Base-by-base conservation (phyloP, 2,888 invertebrate species). In the Eupeodes luniger region DNA sequence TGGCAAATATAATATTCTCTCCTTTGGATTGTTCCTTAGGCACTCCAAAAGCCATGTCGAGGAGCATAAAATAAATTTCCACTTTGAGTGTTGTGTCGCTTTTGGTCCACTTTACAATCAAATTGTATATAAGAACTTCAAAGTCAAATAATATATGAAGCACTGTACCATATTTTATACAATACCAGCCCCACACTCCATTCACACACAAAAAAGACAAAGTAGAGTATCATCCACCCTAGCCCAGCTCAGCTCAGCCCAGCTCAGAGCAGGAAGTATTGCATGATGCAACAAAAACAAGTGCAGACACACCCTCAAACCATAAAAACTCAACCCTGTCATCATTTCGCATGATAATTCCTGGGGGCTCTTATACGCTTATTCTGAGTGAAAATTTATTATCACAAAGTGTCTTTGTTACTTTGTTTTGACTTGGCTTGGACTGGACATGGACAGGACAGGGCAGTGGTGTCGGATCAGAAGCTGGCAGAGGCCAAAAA, bases 51-150 rank as follows among this genome's bases (percentile, higher is more conserved):
- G 40, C 40, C 40, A 40, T 66, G 59, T 75, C 44, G 67, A 86
- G 70, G 19, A 59, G 57, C 59, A 72, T 66, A 51, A 70, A 79
- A 79, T 66, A 61, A 74, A 75, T 69, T 61, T 80, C 47, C 61
- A 67, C 75, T 82, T 66, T 80, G 70, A 70, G 49, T 70, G n/a
- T 72, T 59, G 59, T 70, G 70, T 70, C 74, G 49, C 47, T 62
- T 40, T 44, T 76, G 66, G 72, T 77, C 80, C 76, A 72, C 80
- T 67, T 59, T 62, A 57, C 76, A 87, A 84, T 87, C 84, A 80
- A 80, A 87, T 76, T 87, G 80, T 55, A 40, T 7, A 7, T 27
- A 85, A 10, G 49, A 80, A 82, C 83, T 87, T 83, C 87, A 87
- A 87, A 87, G 87, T 74, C 84, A 74, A 86, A 86, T 55, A 59